A percentile compares a stretch with the other conserved stretches of the same genome.
phyloP scores from a whole-genome alignment of 37 sponge, comb jelly and placozoan genomes.

The Ianthella basta region DNA sequence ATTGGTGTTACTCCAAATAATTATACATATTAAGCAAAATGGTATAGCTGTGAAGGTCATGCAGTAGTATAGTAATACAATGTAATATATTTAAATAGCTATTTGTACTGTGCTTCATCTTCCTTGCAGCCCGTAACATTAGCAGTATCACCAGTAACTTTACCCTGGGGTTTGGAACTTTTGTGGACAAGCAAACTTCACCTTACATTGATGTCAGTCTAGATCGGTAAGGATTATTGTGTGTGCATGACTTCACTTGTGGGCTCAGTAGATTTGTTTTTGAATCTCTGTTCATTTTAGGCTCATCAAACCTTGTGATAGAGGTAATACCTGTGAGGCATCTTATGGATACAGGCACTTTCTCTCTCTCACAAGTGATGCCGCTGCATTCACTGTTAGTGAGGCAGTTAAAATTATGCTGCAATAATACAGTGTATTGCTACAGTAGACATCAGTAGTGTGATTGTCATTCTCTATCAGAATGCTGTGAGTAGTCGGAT shows the following conservation, averaged over 20 bases:
- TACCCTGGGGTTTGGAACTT: slow-evolving; percentile 59
- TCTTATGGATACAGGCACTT: slow-evolving; percentile 60
- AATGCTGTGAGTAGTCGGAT: slow-evolving; percentile 43
- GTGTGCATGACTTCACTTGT: background rate
- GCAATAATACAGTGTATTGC: too few species aligned
- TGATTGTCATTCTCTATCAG: too few species aligned
- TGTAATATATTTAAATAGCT: too few species aligned
- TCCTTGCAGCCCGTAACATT: slow-evolving; percentile 3
- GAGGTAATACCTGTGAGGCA: background rate
- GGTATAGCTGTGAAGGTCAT: too few species aligned
- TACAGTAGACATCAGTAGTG: too few species aligned
- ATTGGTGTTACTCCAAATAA: too few species aligned
- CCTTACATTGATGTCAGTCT: slow-evolving; percentile 37
- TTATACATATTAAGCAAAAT: too few species aligned
- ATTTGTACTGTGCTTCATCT: too few species aligned
- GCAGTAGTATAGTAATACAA: too few species aligned
- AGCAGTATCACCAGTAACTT: slow-evolving; percentile 35
- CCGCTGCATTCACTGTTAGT: slow-evolving; percentile 43
- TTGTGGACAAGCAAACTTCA: slow-evolving; percentile 44
- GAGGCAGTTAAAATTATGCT: too few species aligned
- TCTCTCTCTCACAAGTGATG: slow-evolving; percentile 40
- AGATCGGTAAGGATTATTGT: background rate
- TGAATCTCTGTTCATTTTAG: too few species aligned
- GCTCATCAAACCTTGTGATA: background rate
- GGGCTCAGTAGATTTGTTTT: too few species aligned